These are phyloP conservation scores for Theretra japonica DNA, from an alignment of 2,888 invertebrate genomes.

Conservation along the genomic window DNA sequence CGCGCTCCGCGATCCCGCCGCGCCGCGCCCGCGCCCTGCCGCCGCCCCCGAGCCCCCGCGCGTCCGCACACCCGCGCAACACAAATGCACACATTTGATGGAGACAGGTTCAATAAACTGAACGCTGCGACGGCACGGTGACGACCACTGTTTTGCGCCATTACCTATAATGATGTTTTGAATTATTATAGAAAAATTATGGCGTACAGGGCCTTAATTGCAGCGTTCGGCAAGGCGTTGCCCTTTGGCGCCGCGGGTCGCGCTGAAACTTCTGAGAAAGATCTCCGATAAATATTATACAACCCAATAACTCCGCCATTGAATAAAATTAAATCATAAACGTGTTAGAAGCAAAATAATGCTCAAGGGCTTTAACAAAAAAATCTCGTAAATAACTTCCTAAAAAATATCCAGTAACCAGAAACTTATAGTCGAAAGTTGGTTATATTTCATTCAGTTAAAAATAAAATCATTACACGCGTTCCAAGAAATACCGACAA, in stretches of 20 bases:
- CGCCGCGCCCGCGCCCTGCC: constrained; percentile 33
- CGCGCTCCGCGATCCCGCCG: constrained; percentile 29
- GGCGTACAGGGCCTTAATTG: constrained; percentile 49
- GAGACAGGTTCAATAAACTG: constrained; percentile 81
- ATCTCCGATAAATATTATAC: constrained; percentile 38
- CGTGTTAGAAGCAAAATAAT: neutral
- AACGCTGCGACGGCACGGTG: constrained; percentile 61
- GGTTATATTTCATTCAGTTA: neutral
- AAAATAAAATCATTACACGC: neutral
- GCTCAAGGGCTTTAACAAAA: neutral
- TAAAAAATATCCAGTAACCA: neutral
- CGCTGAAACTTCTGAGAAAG: constrained; percentile 53
- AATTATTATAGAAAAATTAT: constrained; percentile 69
- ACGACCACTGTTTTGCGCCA: constrained; percentile 71
- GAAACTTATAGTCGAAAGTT: neutral
- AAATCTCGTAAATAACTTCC: neutral
- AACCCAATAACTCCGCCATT: neutral
- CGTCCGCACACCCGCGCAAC: constrained; percentile 55
- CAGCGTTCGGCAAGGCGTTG: constrained; percentile 53
- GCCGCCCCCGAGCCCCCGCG: constrained; percentile 46
- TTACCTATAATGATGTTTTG: constrained; percentile 71
- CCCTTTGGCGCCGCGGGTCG: constrained; percentile 51
- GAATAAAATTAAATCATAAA: neutral
- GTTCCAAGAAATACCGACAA: neutral
- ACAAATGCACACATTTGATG: constrained; percentile 74